phyloP scores from a whole-genome alignment of 2,888 invertebrate genomes.

The Nebria brevicollis region DNA sequence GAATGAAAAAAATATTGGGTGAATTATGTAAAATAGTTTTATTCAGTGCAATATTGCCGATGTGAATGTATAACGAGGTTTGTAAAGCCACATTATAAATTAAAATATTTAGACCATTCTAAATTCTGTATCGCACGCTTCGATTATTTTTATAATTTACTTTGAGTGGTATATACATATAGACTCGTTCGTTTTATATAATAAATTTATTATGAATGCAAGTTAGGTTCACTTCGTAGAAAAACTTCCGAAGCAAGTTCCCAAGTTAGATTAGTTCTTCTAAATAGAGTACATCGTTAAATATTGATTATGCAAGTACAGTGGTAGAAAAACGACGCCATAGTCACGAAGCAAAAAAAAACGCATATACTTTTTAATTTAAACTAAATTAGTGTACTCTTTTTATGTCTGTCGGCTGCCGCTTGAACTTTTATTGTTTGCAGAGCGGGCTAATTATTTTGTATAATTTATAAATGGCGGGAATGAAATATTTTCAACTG shows the following conservation, averaged over 20 bases:
- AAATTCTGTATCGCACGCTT: not conserved
- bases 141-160: no score
- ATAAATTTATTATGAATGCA: conserved; percentile 28
- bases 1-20: no score
- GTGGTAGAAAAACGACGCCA: not conserved
- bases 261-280: conserved; percentile 16
- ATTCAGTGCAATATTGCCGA: no score
- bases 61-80: not conserved
- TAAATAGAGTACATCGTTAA: conserved; percentile 8
- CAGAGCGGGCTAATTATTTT: conserved; percentile 43
- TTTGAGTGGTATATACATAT: no score
- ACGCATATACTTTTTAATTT: conserved; percentile 39
- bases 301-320: conserved; percentile 41
- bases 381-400: conserved; percentile 27
- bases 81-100: not conserved
- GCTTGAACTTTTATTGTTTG: conserved; percentile 41
- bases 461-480: conserved; percentile 44
- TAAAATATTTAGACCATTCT: not conserved
- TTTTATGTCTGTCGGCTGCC: conserved; percentile 5
- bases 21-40: no score
- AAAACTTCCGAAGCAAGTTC: conserved; percentile 16
- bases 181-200: not conserved
- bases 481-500: conserved; percentile 42
- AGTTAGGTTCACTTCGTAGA: conserved; percentile 9
- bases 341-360: conserved; percentile 5